Evolutionary conservation across 2,797 vertebrate genomes (phyloP), one percentile per base, ranked within the genome.

Genomic region (Xenopus petersii): DNA sequence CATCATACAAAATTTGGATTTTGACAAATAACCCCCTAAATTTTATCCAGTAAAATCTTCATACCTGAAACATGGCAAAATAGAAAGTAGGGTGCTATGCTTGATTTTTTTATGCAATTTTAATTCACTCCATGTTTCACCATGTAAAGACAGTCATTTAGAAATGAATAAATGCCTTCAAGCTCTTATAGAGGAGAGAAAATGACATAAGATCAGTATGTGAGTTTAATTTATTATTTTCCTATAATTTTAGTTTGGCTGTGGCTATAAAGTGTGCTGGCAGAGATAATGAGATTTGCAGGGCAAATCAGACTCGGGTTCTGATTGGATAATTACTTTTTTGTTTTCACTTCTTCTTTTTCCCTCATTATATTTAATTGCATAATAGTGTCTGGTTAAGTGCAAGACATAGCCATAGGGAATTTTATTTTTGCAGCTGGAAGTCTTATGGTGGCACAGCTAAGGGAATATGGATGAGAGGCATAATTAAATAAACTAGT

Each of bases 251-350:
- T 16, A 60, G 33, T 67, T 33, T 47, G 54, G 60, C 68, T 48
- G 56, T 49, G 46, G 56, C 42, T 7, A 60, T 70, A 60, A 70
- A 42, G 30, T 56, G 62, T n/a, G 15, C 75, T 63, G 70, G 70
- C 74, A 48, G 30, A 72, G 75, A 67, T 71, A 77, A 58, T 77
- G 70, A 71, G 68, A 73, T 68, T 73, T 60, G 46, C 26, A 36
- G 59, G 70, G 64, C 33, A 54, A 73, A 30, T 48, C 48, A 55
- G 70, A 77, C 70, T 73, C 70, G n/a, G 48, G 59, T 21, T 6
- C 49, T 78, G 70, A 78, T 78, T 78, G 71, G 75, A 78, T 78
- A 78, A 78, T 78, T 56, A 73, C 71, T 73, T 73, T 63, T 73
- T 62, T 78, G 75, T 73, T 78, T 78, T 78, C 61, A 48, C 67